Evolutionary conservation across 2,888 invertebrate genomes (phyloP).

Genomic region (Tribolium freemani): DNA sequence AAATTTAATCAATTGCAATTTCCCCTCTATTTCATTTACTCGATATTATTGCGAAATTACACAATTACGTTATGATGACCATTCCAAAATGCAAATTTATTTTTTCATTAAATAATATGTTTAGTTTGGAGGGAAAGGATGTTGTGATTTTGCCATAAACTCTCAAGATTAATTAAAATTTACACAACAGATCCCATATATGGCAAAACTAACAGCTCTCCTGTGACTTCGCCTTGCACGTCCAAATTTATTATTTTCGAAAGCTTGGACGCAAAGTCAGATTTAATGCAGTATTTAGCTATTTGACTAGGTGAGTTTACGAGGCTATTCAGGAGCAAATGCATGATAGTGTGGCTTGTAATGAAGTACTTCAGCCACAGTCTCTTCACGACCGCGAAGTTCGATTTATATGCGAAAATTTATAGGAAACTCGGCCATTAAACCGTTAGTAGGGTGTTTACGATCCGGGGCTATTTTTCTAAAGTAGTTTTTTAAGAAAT

Average conservation of each 20-base stretch:
- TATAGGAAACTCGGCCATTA: constrained; percentile 6
- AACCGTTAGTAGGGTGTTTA: constrained; percentile 17
- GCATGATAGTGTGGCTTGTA: neutral
- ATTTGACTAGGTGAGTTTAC: constrained; percentile 12
- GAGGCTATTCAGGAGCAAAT: constrained; percentile 7
- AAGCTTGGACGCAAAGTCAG: neutral
- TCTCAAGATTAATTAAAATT: neutral
- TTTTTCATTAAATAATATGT: too few species aligned
- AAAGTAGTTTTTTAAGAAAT: too few species aligned
- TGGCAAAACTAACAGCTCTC: neutral
- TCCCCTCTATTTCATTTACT: neutral
- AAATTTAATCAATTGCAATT: neutral
- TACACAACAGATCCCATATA: neutral
- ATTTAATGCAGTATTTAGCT: constrained; percentile 6
- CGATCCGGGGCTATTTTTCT: neutral
- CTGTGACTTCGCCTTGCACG: neutral
- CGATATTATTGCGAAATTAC: too few species aligned
- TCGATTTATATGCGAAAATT: constrained; percentile 26
- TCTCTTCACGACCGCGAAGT: constrained; percentile 23
- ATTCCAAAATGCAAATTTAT: too few species aligned
- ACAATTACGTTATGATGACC: too few species aligned
- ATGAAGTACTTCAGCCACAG: constrained; percentile 12
- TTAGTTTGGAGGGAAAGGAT: neutral
- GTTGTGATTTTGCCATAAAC: neutral
- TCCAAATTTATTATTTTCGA: neutral